Base-by-base conservation (phyloP, 2,888 invertebrate genomes). In the Tuberolachnus salignus region DNA sequence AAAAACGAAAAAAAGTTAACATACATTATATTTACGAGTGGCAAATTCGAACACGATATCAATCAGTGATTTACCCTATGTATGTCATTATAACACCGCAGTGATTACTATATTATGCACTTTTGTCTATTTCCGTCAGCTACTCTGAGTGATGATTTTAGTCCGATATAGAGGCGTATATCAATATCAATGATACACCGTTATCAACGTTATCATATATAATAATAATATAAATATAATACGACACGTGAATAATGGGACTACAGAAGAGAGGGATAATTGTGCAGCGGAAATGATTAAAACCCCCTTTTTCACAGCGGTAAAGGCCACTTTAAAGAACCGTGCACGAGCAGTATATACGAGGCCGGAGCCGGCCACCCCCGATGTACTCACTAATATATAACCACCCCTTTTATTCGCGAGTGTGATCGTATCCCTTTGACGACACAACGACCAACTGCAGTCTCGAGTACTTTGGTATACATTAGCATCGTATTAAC, bases 251-350 rank as follows among this genome's bases (percentile, higher is more conserved):
- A 3, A 26, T n/a, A 59, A 34, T 9, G 51, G 16, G n/a, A 10
- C n/a, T 34, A 34, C 34, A 6, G 34, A 6, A n/a, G 66, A 51
- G 51, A 3, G n/a, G 83, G 73, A n/a, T n/a, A n/a, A n/a, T n/a
- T n/a, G 46, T 55, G 70, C 67, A 61, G 23, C 59, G 57, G 59
- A 67, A 69, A 78, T 69, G 69, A 69, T 66, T 59, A 78, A 78
- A 78, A 59, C 61, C 57, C 70, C 57, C 59, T 66, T 57, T 57
- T 44, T 46, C 46, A 23, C 3, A 6, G 34, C 34, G 34, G 69
- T 53, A 73, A n/a, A 63, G 61, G 42, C 59, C 51, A 53, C 73
- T 73, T 51, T 34, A 51, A 21, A 73, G 51, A 61, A 73, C 72
- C 49, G 34, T 63, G 44, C 49, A 34, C n/a, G n/a, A n/a, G 55